Evolutionary conservation across 2,797 vertebrate species (phyloP), one percentile per base, ranked within the genome.

Genomic region (Anabacerthia variegaticeps): DNA sequence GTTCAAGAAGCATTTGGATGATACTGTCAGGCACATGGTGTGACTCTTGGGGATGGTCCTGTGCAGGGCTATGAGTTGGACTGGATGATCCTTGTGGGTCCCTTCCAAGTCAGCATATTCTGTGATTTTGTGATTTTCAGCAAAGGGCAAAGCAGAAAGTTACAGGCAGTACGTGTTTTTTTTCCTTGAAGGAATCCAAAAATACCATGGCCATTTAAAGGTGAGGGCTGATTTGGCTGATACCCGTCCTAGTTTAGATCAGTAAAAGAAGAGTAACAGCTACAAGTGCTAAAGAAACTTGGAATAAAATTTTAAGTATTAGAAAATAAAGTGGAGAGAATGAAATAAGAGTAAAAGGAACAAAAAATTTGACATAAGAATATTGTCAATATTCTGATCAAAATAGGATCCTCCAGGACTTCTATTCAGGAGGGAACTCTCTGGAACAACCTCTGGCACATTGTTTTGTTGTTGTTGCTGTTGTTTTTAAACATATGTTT

Each of bases 161-260:
- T 67, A 19, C 13, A 68, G 12, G 8, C 59, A 34, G 39, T 59
- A 72, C 41, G 12, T 66, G 6, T 68, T 79, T 71, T 91, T 9
- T 68, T 56, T 1, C 14, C 32, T 11, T n/a, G 39, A 77, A 59
- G 11, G 22, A 48, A 7, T 67, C 51, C 6, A 37, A 71, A 80
- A 80, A 56, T 61, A 8, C 1, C 2, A 30, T 59, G 28, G 14
- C 3, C 0, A 0, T 61, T 17, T 65, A 48, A 51, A 68, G 23
- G 34, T 30, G 78, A 61, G 22, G 22, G 17, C 17, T 56, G 37
- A 48, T 39, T 91, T 68, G 86, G 55, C 61, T 81, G 32, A 46
- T 37, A 20, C 3, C 14, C 1, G 3, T 71, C 11, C 55, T 62
- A 30, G 21, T 88, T 93, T 59, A 78, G n/a, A 62, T 78, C 30